A percentile compares a stretch with the other conserved stretches of the same genome.
phyloP scores from a whole-genome alignment of 2,113 vertebrate genomes.

The Montifringilla adamsi region DNA sequence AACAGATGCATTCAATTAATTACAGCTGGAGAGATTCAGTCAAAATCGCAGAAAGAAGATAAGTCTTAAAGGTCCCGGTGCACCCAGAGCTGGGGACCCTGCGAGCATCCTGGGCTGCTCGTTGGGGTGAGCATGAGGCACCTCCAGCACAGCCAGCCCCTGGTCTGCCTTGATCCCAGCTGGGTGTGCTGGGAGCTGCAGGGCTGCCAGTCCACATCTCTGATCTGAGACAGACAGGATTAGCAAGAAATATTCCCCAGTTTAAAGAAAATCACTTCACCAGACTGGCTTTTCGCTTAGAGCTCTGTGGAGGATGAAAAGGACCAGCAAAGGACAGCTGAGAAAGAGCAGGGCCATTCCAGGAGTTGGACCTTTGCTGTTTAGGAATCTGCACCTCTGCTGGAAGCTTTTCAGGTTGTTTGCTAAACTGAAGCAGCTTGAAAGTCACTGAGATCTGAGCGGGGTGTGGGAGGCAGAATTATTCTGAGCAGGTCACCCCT shows the following conservation, averaged over 20 bases:
- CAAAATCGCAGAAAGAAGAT: neutral
- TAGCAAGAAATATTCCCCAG: neutral
- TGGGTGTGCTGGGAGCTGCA: neutral
- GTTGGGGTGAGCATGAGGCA: neutral
- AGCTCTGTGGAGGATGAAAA: neutral
- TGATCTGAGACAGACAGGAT: neutral
- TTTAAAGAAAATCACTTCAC: neutral
- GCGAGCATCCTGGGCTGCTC: accelerated
- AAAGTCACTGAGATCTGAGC: neutral
- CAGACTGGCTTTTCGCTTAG: neutral
- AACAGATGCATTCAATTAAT: constrained; percentile 89
- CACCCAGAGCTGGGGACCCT: neutral
- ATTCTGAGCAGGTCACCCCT: neutral
- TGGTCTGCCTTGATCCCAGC: neutral
- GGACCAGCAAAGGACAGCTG: neutral
- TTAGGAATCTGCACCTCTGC: neutral
- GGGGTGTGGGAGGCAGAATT: neutral
- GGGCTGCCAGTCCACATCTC: neutral
- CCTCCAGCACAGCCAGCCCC: neutral
- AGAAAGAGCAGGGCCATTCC: neutral
- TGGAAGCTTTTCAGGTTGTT: neutral
- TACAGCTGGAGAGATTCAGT: constrained; percentile 76
- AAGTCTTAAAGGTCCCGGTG: constrained; percentile 12
- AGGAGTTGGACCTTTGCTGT: neutral
- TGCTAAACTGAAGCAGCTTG: neutral